These are phyloP conservation scores for Leuctra nigra DNA, from an alignment of 2,888 invertebrate genomes.

Conservation along the genomic window DNA sequence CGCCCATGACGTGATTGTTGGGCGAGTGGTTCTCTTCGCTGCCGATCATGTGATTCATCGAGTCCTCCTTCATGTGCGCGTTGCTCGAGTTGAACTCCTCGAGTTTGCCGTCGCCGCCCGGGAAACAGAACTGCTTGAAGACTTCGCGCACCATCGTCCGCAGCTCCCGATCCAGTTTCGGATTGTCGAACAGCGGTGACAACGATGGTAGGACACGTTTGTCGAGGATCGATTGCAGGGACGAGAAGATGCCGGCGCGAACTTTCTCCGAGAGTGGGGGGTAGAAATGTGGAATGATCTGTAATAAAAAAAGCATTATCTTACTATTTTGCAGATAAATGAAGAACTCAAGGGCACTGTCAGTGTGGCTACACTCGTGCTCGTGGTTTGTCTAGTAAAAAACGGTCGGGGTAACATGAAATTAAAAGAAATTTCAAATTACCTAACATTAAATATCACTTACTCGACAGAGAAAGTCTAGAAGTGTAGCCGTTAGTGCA, in stretches of 20 bases:
- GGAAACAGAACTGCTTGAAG: conserved; percentile 81
- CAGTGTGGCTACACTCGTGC: too few species aligned
- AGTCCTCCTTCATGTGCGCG: conserved; percentile 30
- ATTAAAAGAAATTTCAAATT: too few species aligned
- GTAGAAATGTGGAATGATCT: conserved; percentile 84
- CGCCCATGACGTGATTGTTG: conserved; percentile 25
- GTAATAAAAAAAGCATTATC: conserved; percentile 32
- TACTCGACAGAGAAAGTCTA: conserved; percentile 82
- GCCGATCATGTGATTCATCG: conserved; percentile 28
- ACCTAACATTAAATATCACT: too few species aligned
- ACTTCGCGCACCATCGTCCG: conserved; percentile 79
- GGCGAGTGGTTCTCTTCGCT: conserved; percentile 31
- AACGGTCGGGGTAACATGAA: not conserved
- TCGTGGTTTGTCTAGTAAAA: not conserved
- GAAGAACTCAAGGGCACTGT: too few species aligned
- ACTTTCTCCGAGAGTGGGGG: conserved; percentile 73
- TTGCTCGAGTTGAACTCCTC: conserved; percentile 8
- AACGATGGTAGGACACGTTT: conserved; percentile 87
- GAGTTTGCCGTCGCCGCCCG: conserved; percentile 46
- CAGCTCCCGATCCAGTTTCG: conserved; percentile 77
- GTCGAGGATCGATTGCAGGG: conserved; percentile 77
- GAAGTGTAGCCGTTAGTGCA: conserved; percentile 78
- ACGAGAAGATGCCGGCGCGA: conserved; percentile 71
- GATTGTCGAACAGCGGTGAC: conserved; percentile 80
- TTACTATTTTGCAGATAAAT: too few species aligned